Conservation (phyloP, 2,113 vertebrate species). For the Thalassoma bifasciatum region DNA sequence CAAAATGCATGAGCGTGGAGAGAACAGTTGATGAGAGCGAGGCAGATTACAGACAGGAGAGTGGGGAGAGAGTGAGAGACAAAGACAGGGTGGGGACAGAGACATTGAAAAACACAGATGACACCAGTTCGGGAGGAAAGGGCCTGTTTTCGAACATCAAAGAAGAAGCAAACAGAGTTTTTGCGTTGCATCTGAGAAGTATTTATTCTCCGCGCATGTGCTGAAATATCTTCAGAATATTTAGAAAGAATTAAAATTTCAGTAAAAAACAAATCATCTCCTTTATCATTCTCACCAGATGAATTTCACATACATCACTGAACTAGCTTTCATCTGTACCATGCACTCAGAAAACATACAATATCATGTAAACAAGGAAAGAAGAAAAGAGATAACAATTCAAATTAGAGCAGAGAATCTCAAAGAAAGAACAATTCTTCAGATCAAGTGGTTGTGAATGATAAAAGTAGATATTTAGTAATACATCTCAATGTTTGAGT, state of each 20-base stretch:
- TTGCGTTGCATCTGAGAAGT: slow-evolving; percentile 64
- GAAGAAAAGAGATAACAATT: slow-evolving; percentile 45
- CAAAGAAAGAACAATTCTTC: slow-evolving; percentile 31
- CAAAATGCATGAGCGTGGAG: slow-evolving; percentile 62
- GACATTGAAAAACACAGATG: background rate
- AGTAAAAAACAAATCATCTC: slow-evolving; percentile 52
- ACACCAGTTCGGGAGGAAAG: too few relatives aligned
- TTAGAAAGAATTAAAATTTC: slow-evolving; percentile 61
- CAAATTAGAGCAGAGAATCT: slow-evolving; percentile 33
- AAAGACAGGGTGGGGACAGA: background rate
- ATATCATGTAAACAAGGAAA: slow-evolving; percentile 43
- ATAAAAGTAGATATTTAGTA: background rate
- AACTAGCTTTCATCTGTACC: slow-evolving; percentile 31
- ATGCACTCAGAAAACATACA: slow-evolving; percentile 56
- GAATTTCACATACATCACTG: slow-evolving; percentile 31
- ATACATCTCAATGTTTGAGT: too few relatives aligned
- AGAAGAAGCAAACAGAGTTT: slow-evolving; percentile 37
- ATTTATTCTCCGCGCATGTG: slow-evolving; percentile 75
- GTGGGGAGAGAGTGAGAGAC: slow-evolving; percentile 38
- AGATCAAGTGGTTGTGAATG: slow-evolving; percentile 13
- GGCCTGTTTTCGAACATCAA: too few relatives aligned
- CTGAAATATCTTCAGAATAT: slow-evolving; percentile 60
- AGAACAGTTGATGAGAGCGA: slow-evolving; percentile 38
- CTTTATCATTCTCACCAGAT: slow-evolving; percentile 24
- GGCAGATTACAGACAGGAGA: slow-evolving; percentile 25